Evolutionary conservation across 2,888 invertebrate genomes (phyloP).

Genomic region (Tanypteryx hageni): DNA sequence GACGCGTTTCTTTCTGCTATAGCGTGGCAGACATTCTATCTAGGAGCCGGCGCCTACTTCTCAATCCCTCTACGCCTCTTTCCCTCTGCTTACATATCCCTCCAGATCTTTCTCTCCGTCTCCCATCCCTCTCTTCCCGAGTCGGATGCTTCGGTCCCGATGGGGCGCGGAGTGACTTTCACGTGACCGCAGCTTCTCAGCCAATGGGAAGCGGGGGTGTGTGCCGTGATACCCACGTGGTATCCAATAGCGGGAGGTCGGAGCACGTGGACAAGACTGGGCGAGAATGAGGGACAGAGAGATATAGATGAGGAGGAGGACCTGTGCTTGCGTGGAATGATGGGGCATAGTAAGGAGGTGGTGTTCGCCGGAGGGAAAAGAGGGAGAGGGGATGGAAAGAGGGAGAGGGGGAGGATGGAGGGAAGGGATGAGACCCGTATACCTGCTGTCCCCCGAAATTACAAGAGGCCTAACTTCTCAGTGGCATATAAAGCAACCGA

Average conservation of each 20-base stretch:
- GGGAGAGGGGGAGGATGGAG: too few relatives aligned
- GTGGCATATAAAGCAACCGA: background rate
- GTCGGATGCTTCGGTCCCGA: background rate
- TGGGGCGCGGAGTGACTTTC: background rate
- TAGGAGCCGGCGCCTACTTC: background rate
- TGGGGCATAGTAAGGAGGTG: too few relatives aligned
- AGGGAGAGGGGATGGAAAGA: too few relatives aligned
- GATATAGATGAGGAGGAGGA: background rate
- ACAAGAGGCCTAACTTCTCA: background rate
- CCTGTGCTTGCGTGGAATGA: background rate
- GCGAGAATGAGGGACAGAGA: background rate
- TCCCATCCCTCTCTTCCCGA: background rate
- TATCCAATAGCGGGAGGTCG: slow-evolving; percentile 2
- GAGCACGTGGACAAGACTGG: background rate
- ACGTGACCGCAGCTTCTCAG: slow-evolving; percentile 15
- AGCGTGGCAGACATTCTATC: background rate
- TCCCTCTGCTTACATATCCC: background rate
- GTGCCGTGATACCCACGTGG: slow-evolving; percentile 25
- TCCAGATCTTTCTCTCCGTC: background rate
- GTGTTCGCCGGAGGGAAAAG: background rate
- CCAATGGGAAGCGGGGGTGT: slow-evolving; percentile 25
- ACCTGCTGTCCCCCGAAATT: background rate
- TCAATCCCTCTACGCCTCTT: background rate
- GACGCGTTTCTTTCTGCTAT: background rate
- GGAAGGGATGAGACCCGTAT: background rate